A percentile compares a stretch with the other conserved stretches of the same genome.
Conservation (phyloP, 2,113 vertebrate species). For the Paradoxurus hermaphroditus region DNA sequence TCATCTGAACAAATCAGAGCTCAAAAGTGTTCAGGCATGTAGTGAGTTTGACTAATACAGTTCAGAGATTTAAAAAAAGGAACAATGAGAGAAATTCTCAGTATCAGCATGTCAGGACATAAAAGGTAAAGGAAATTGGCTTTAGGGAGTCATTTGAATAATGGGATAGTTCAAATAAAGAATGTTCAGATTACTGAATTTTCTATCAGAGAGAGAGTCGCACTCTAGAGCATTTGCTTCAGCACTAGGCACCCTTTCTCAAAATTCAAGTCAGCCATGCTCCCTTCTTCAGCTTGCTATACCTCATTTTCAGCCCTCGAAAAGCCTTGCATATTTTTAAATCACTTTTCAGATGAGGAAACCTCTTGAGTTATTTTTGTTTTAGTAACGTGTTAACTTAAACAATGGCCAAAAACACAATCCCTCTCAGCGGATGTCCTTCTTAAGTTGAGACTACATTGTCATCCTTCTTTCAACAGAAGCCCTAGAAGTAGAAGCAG, state of each 20-base stretch:
- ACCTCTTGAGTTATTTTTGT: background rate
- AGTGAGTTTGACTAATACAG: background rate
- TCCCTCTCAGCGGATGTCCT: conserved; percentile 54
- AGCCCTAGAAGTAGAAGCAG: conserved; percentile 38
- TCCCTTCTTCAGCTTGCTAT: background rate
- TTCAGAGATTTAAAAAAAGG: conserved; percentile 20
- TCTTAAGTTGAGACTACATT: conserved; percentile 60
- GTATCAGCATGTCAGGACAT: conserved; percentile 25
- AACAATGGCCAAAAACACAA: conserved; percentile 49
- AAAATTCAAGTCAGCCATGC: conserved; percentile 40
- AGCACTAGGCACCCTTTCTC: background rate
- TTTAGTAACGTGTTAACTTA: background rate
- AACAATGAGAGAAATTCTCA: conserved; percentile 47
- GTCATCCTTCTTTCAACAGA: conserved; percentile 58
- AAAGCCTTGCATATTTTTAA: background rate
- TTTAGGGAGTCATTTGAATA: conserved; percentile 66
- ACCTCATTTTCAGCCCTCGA: background rate
- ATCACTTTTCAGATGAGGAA: conserved; percentile 23
- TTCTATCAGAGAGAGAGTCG: conserved; percentile 47
- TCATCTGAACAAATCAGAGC: conserved; percentile 34
- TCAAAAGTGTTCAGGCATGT: conserved; percentile 39
- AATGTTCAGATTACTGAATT: conserved; percentile 52
- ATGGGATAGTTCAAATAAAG: conserved; percentile 55
- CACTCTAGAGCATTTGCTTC: conserved; percentile 14
- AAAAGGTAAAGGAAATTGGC: conserved; percentile 55